These are phyloP conservation scores for Lathamus discolor DNA, from an alignment of 2,113 vertebrate species.

Conservation along the genomic window DNA sequence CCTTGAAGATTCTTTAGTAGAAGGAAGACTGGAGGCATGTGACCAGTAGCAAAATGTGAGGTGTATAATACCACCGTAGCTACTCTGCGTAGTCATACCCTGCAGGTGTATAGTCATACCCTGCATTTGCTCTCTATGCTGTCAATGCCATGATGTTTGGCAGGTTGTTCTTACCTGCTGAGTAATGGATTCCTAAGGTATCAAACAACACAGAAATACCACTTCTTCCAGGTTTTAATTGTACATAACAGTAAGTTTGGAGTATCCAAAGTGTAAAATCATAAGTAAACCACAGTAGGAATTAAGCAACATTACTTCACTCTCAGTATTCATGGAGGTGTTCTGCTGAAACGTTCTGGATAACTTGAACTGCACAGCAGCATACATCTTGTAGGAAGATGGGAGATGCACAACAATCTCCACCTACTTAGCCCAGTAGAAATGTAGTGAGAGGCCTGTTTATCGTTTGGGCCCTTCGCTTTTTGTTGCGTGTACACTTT, in stretches of 20 bases:
- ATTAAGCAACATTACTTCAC: not conserved
- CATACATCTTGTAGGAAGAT: not conserved
- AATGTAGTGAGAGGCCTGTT: not conserved
- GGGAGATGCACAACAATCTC: not conserved
- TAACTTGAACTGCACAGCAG: not conserved
- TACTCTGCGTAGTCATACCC: not conserved
- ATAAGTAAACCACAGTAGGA: not conserved
- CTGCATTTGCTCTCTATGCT: not conserved
- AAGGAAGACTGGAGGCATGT: not conserved
- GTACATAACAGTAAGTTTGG: not conserved
- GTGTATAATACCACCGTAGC: not conserved
- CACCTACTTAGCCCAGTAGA: not conserved
- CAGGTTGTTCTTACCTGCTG: not conserved
- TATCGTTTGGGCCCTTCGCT: not conserved
- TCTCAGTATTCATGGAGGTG: not conserved
- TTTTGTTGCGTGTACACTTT: not conserved
- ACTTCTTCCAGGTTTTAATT: not conserved
- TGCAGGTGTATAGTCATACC: not conserved
- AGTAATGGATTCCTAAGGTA: not conserved
- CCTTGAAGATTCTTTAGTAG: not conserved
- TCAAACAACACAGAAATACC: not conserved
- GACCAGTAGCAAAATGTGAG: not conserved
- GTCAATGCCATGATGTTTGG: not conserved
- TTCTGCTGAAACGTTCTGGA: not conserved
- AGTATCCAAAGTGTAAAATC: not conserved